Base-by-base conservation (phyloP, 2,888 invertebrate species). In the Drosophila peninsularis region DNA sequence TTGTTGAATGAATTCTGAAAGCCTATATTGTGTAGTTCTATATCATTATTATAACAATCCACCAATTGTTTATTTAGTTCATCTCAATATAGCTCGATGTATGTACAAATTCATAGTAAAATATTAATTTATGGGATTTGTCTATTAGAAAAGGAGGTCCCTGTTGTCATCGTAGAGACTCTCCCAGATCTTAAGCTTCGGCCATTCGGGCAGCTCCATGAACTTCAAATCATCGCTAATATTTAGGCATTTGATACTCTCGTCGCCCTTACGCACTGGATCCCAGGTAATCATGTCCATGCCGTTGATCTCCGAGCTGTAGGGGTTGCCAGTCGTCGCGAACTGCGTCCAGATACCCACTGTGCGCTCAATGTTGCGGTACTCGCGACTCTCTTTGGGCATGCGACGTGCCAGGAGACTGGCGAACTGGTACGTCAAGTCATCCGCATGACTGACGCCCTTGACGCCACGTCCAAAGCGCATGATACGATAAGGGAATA, bases 401-500 rank as follows among this genome's bases (percentile, higher is more conserved):
- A 91, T 21, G 11, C 90, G 88, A 3, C 75, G 80, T 0, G 84
- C 79, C 27, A 90, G 61, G 0, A 84, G 37, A 57, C 86, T 90
- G 63, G 83, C 82, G 52, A 92, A 92, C 3, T 88, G 72, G 70
- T 91, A 92, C 0, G 89, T 72, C 41, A 92, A 70, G 2, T 92
- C 92, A 70, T 92, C 92, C 14, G 85, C 90, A 80, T 92, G 92
- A 47, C 89, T 88, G 1, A 91, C 91, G 17, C 92, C 92, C 68
- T 90, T 90, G 0, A 91, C 75, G 13, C 90, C 88, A 17, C 89
- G 89, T 0, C 92, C 92, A 24, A 76, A 77, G 14, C 90, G 90
- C 71, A 91, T 80, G 3, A 90, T 55, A 3, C 91, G 88, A 58
- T 88, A 90, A 0, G 90, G 91, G 70, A 80, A 88, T 21, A 90